Evolutionary conservation across 2,113 vertebrate species (phyloP), one percentile per base, ranked within the genome.

Genomic region (Podarcis muralis): DNA sequence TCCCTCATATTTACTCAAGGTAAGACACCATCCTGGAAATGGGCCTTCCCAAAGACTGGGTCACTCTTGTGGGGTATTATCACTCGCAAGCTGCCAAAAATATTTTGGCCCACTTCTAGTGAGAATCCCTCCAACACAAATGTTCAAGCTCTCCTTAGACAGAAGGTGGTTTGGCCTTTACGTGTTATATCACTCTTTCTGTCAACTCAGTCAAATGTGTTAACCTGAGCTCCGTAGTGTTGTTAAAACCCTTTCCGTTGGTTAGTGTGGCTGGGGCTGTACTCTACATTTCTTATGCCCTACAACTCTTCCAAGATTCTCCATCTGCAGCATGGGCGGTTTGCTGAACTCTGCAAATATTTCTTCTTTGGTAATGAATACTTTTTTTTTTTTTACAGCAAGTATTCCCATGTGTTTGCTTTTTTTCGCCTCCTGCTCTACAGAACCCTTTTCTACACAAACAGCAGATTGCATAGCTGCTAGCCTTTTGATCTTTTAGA

Each of bases 401-500:
- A 93, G 94, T 59, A 89, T n/a, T 85, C 37, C 20, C 15, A 68
- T 85, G 12, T 83, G 43, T 84, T 91, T 88, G 8, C 86, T 91
- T 74, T 83, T 87, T 3, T 43, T 83, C 2, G n/a, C 90, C 15
- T 13, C n/a, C 74, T 71, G 7, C 9, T 91, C 35, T 86, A 43
- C 81, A 92, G 78, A 65, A 81, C 27, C 79, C 91, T 90, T 95
- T 89, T 57, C 43, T 81, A 13, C 32, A 71, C 62, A 93, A 95
- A 92, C 86, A 92, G 79, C 92, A 94, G 93, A 84, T 84, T 94
- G 68, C 57, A 89, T 83, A 93, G 20, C 81, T 92, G n/a, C 0
- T 18, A 88, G 90, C 82, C 53, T 93, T 91, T 93, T 95, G 93
- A 95, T 95, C 85, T 82, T 86, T 86, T 20, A 93, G 90, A 94